Evolutionary conservation across 2,113 vertebrate genomes (phyloP).

Genomic region (Piaya cayana): DNA sequence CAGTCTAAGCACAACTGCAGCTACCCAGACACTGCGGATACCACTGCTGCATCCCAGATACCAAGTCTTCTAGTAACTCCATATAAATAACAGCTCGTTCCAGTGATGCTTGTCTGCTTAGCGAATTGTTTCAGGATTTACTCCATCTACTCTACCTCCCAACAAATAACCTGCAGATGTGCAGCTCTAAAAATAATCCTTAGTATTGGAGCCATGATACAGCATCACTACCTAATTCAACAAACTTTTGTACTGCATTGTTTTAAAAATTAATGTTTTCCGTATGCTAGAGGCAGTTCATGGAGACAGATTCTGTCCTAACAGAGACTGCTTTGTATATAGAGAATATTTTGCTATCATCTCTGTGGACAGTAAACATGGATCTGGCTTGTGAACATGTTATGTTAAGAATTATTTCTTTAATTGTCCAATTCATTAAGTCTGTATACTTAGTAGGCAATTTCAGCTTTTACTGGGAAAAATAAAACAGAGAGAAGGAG

Average conservation of each 20-base stretch:
- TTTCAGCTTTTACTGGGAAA: slow-evolving; percentile 35
- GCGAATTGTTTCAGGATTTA: neutral
- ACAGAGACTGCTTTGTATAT: neutral
- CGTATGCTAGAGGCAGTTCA: neutral
- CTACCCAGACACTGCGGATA: neutral
- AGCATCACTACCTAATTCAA: slow-evolving; percentile 29
- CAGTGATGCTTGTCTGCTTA: slow-evolving; percentile 5
- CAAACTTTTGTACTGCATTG: neutral
- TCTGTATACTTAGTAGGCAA: slow-evolving; percentile 42
- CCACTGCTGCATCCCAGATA: neutral
- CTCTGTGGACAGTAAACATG: neutral
- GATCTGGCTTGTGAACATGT: slow-evolving; percentile 43
- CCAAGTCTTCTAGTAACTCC: neutral
- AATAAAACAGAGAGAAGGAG: slow-evolving; percentile 41
- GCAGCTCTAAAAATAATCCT: slow-evolving; percentile 36
- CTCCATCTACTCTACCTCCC: neutral
- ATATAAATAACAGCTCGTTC: neutral
- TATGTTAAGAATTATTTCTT: slow-evolving; percentile 39
- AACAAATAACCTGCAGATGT: slow-evolving; percentile 57
- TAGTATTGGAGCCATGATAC: neutral
- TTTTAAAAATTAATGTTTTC: slow-evolving; percentile 30
- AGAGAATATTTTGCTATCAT: slow-evolving; percentile 4
- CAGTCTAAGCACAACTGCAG: neutral
- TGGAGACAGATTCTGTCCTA: neutral
- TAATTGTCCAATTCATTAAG: slow-evolving; percentile 65